Percentiles rank a stretch among this genome's conserved stretches.
Evolutionary conservation across 2,888 invertebrate genomes (phyloP).

Genomic region (Zygaena filipendulae): DNA sequence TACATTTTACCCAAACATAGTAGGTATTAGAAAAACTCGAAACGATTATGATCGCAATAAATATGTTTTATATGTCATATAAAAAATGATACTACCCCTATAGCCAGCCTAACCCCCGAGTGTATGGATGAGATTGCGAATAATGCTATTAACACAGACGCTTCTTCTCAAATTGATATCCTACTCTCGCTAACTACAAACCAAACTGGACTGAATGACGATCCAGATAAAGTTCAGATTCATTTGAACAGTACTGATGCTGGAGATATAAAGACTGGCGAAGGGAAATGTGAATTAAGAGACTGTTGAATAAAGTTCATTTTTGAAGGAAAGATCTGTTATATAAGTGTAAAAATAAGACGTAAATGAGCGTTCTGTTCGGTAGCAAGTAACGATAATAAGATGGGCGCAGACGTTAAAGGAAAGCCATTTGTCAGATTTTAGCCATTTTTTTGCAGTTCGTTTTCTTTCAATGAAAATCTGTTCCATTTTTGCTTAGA

Average conservation of each 20-base stretch:
- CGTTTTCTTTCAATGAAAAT: slow-evolving; percentile 58
- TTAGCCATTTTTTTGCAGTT: slow-evolving; percentile 61
- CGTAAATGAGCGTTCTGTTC: slow-evolving; percentile 62
- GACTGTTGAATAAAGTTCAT: slow-evolving; percentile 20
- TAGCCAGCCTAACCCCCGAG: slow-evolving; percentile 60
- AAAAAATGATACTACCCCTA: slow-evolving; percentile 61
- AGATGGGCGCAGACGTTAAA: slow-evolving; percentile 69
- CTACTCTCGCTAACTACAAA: slow-evolving; percentile 25
- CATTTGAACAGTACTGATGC: slow-evolving; percentile 20
- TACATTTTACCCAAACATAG: no score
- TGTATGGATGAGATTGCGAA: slow-evolving; percentile 69
- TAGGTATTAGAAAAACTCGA: slow-evolving; percentile 52
- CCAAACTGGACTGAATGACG: slow-evolving; percentile 29
- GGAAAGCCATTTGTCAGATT: slow-evolving; percentile 68
- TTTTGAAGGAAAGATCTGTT: slow-evolving; percentile 21
- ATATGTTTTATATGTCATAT: slow-evolving; percentile 68
- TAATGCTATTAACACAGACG: slow-evolving; percentile 70
- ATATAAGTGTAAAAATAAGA: slow-evolving; percentile 45
- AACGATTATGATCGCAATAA: slow-evolving; percentile 66
- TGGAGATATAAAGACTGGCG: slow-evolving; percentile 20
- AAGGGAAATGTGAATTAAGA: no score
- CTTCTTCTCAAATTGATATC: slow-evolving; percentile 69
- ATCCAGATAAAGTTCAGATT: no score
- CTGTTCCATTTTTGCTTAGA: slow-evolving; percentile 55
- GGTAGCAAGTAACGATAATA: slow-evolving; percentile 66